Evolutionary conservation across 2,797 vertebrate genomes (phyloP).

Genomic region (Antrozous pallidus): DNA sequence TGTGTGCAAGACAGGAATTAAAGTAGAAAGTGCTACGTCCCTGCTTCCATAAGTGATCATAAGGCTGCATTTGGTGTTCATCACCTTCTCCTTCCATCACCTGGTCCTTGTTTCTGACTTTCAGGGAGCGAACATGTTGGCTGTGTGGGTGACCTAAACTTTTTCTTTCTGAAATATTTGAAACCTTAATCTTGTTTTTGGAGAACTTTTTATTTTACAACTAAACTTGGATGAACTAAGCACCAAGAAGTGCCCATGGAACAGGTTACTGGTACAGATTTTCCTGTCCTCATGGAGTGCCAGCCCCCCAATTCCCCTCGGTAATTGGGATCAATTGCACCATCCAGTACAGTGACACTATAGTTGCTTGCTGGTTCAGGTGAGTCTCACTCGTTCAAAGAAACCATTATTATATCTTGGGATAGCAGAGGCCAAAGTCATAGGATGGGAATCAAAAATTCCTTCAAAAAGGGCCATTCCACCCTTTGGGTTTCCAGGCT

Average conservation of each 20-base stretch:
- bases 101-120: neutral
- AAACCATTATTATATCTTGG: neutral
- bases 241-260: neutral
- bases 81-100: neutral
- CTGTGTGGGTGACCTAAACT: neutral
- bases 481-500: neutral
- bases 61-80: neutral
- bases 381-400: neutral
- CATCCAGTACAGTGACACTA: too few species aligned
- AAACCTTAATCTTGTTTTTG: neutral
- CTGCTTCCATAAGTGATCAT: neutral
- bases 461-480: neutral
- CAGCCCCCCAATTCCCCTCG: neutral
- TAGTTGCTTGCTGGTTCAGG: neutral
- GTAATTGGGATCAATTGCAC: neutral
- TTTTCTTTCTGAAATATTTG: neutral
- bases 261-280: neutral
- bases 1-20: neutral
- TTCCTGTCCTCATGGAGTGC: neutral
- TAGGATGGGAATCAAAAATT: neutral
- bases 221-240: neutral
- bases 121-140: neutral
- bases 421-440: neutral
- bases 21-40: neutral
- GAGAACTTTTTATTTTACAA: neutral